Conservation (phyloP, 2,113 vertebrate genomes). For the Pollachius pollachius region DNA sequence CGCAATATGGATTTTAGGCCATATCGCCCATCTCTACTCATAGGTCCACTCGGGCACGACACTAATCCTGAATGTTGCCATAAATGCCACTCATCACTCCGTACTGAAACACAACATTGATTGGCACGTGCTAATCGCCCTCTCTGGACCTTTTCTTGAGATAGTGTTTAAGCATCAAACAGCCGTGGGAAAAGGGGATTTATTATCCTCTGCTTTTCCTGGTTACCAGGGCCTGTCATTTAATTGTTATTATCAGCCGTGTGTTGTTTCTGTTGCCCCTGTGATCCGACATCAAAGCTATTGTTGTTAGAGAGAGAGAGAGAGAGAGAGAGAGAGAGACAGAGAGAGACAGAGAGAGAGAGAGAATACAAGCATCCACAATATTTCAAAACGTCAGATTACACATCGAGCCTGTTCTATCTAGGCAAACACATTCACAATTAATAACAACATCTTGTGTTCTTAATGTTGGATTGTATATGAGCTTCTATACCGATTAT, state of each 20-base stretch:
- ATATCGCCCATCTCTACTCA: too few species aligned
- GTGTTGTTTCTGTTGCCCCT: neutral
- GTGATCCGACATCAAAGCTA: neutral
- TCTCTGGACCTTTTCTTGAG: neutral
- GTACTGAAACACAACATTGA: too few species aligned
- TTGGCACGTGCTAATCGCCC: too few species aligned
- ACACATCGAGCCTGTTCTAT: neutral
- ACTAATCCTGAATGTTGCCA: too few species aligned
- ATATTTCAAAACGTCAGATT: slow-evolving; percentile 5
- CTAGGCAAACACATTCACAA: neutral
- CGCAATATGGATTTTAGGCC: too few species aligned
- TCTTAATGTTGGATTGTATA: too few species aligned
- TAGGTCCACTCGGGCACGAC: too few species aligned
- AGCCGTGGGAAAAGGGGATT: neutral
- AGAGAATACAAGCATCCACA: neutral
- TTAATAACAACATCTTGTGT: neutral
- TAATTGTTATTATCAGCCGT: neutral
- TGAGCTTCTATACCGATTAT: too few species aligned
- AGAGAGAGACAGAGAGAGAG: neutral
- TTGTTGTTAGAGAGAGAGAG: slow-evolving; percentile 13
- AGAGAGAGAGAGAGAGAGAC: neutral
- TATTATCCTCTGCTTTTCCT: neutral
- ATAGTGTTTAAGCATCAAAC: neutral
- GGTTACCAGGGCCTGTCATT: neutral
- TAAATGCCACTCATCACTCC: too few species aligned